Evolutionary conservation across 2,888 invertebrate genomes (phyloP), one percentile per base, ranked within the genome.

Genomic region (Agrilus mali): DNA sequence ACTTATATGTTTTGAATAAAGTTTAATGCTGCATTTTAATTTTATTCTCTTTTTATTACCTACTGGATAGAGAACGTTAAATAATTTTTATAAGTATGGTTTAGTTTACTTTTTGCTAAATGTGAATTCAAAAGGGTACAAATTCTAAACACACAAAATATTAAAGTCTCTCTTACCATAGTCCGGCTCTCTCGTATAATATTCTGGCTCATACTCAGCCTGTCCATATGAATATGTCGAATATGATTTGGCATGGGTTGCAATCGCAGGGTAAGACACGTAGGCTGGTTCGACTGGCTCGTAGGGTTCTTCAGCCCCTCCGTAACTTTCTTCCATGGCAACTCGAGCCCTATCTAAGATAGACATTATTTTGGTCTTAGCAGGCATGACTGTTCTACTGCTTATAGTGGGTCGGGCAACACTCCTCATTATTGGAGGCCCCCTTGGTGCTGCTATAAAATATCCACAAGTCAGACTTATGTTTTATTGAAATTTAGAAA

Each of bases 321-420:
- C 73, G 46, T 84, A 83, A 42, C 76, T 81, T 50, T 84, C 78
- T 61, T 86, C 86, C 85, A 88, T 86, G 27, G 86, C 86, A 17
- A 77, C 76, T 42, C 87, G 73, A 1, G 87, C 87, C 43, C 86
- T 75, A 65, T 87, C 87, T 54, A 88, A 69, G 56, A 88, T 88
- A 49, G 86, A 86, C 70, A 87, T 76, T 47, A 87, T 86, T 70
- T 87, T 87, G 46, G 81, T 78, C 67, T 86, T 86, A 47, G 78
- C 77, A 39, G 80, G 75, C 60, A 77, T 74, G 39, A 70, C 73
- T 57, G 68, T 69, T 49, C 73, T 74, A 41, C 69, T 69, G 43
- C 66, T 58, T 8, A 65, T 65, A 58, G 74, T 56, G 50, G 68
- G 57, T 43, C 66, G 60, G 46, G 66, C 59, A 43, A 66, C 58